Conservation (phyloP, 2,113 vertebrate genomes). For the Perccottus glenii region DNA sequence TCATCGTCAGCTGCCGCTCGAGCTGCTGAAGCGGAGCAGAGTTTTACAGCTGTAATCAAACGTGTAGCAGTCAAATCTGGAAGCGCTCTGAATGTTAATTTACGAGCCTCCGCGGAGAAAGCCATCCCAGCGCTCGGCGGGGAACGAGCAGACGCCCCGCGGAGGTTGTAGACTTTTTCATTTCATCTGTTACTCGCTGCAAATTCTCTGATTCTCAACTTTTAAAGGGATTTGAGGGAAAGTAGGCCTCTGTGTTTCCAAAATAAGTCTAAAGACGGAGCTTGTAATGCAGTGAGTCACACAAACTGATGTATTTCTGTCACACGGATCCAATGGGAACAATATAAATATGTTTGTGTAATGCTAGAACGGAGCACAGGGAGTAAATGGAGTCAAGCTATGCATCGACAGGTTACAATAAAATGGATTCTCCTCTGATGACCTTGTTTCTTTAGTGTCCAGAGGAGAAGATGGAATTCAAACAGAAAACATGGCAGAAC, state of each 20-base stretch:
- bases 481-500: not conserved
- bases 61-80: conserved; percentile 25
- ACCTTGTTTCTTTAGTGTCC: not conserved
- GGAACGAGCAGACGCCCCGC: not conserved
- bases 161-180: not conserved
- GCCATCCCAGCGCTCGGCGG: not conserved
- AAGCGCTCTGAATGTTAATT: conserved; percentile 46
- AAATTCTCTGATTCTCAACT: conserved; percentile 3
- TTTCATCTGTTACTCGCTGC: conserved; percentile 7
- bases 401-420: not conserved
- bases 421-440: conserved; percentile 9
- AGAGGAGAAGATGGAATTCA: not conserved
- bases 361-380: not conserved
- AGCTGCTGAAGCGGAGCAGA: conserved; percentile 28
- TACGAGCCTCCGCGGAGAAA: conserved; percentile 28
- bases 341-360: conserved; percentile 5
- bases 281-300: not conserved
- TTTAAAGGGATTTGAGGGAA: conserved; percentile 3
- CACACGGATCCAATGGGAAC: not conserved
- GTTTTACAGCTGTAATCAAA: conserved; percentile 65
- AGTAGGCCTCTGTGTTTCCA: conserved; percentile 8
- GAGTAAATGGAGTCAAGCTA: conserved; percentile 4
- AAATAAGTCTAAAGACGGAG: not conserved
- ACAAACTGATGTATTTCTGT: not conserved
- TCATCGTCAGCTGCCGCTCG: conserved; percentile 8